Conservation (phyloP, 2,797 vertebrate species). For the Hyperoplus immaculatus region DNA sequence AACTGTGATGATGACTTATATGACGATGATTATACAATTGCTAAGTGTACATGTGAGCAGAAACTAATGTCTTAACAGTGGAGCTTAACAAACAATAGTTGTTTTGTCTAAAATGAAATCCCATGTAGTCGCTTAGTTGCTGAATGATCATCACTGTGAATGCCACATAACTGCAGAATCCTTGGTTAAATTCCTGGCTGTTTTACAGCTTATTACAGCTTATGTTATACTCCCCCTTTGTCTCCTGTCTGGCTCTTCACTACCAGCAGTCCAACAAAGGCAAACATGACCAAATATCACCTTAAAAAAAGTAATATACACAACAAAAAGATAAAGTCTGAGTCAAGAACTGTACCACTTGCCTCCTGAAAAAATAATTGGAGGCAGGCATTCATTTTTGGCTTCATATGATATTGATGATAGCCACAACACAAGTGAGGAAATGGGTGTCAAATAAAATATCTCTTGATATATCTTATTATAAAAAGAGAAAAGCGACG, state of each 20-base stretch:
- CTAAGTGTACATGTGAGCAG: background rate
- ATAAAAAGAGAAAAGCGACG: background rate
- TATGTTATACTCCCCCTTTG: background rate
- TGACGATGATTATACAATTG: background rate
- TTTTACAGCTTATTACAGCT: too few species aligned
- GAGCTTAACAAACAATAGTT: background rate
- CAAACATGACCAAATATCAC: background rate
- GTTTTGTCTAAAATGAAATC: background rate
- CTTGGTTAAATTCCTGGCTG: background rate
- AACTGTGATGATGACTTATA: background rate
- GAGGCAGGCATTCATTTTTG: background rate
- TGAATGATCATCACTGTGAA: background rate
- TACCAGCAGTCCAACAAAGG: background rate
- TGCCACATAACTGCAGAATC: background rate
- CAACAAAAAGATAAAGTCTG: too few species aligned
- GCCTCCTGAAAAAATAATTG: background rate
- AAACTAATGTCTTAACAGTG: background rate
- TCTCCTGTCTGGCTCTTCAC: background rate
- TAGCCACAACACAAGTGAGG: background rate
- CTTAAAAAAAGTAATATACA: too few species aligned
- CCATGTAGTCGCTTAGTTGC: background rate
- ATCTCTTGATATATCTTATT: background rate
- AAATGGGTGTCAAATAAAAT: background rate
- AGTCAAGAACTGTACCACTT: too few species aligned
- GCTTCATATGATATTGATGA: background rate